These are phyloP conservation scores for Clarias fuscus DNA, from an alignment of 2,797 vertebrate genomes.

Conservation along the genomic window DNA sequence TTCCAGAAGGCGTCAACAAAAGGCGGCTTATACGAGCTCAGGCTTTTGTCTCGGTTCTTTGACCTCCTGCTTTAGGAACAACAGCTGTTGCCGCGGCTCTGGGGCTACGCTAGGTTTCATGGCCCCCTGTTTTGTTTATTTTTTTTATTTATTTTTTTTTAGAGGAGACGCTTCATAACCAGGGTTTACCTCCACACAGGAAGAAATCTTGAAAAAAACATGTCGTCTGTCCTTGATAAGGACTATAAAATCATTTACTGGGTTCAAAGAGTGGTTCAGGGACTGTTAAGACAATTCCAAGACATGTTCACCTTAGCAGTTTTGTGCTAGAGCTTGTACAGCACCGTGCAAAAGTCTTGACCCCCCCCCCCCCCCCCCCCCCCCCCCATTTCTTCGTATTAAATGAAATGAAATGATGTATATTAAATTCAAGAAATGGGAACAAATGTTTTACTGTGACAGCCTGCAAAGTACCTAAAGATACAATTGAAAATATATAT, in stretches of 20 bases:
- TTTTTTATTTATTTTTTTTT: neutral
- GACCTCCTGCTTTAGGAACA: slow-evolving; percentile 32
- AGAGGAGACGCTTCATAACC: neutral
- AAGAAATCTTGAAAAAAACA: neutral
- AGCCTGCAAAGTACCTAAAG: too few species aligned
- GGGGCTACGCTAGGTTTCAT: neutral
- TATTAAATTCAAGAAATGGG: too few species aligned
- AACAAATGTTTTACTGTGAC: too few species aligned
- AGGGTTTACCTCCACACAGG: neutral
- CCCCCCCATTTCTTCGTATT: too few species aligned
- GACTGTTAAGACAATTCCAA: neutral
- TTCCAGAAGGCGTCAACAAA: neutral
- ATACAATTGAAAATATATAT: too few species aligned
- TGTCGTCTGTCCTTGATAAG: neutral
- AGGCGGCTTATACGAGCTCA: slow-evolving; percentile 3
- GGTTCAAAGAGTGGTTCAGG: neutral
- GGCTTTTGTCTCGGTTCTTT: slow-evolving; percentile 40
- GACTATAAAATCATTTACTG: neutral
- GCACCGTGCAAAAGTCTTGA: neutral
- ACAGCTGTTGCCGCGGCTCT: slow-evolving; percentile 29
- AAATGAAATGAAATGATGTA: too few species aligned
- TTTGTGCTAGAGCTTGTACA: neutral
- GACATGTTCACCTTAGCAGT: neutral
- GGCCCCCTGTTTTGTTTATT: neutral
- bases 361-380: too few species aligned